A percentile compares a stretch with the other conserved stretches of the same genome.
Conservation (phyloP, 2,113 vertebrate species). For the Lagopus muta region DNA sequence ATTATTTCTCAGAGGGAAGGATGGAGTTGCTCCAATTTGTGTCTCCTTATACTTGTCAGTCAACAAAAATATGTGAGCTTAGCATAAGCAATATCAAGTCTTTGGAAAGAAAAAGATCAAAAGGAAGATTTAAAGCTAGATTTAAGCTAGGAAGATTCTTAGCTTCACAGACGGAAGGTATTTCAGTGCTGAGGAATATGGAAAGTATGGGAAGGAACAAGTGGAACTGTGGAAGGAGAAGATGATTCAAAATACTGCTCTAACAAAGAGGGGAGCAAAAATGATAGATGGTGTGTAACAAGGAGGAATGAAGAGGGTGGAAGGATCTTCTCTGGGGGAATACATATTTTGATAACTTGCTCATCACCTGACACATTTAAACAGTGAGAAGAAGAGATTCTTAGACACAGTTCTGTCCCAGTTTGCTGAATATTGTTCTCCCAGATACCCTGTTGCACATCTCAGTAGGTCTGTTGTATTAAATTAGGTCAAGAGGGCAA, state of each 20-base stretch:
- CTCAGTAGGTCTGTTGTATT: background rate
- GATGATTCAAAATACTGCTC: background rate
- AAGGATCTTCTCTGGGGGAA: background rate
- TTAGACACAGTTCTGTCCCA: background rate
- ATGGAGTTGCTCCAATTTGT: background rate
- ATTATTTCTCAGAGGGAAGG: background rate
- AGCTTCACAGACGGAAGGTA: background rate
- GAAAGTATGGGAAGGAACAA: background rate
- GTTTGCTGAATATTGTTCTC: background rate
- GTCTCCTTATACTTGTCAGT: background rate
- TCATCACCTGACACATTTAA: background rate
- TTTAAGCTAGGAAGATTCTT: background rate
- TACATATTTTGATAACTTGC: background rate
- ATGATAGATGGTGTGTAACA: background rate
- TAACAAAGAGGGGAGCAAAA: background rate
- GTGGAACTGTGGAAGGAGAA: background rate
- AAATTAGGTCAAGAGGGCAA: background rate
- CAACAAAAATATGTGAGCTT: background rate
- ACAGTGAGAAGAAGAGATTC: background rate
- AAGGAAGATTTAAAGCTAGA: conserved; percentile 1
- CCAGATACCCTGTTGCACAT: background rate
- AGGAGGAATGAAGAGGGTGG: background rate
- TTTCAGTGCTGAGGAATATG: background rate
- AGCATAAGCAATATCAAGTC: conserved; percentile 23
- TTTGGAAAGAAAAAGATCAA: background rate